Percentiles rank a stretch among this genome's conserved stretches.
Evolutionary conservation across 1,140 invertebrate species (phyloP).

Genomic region (Fopius arisanus): DNA sequence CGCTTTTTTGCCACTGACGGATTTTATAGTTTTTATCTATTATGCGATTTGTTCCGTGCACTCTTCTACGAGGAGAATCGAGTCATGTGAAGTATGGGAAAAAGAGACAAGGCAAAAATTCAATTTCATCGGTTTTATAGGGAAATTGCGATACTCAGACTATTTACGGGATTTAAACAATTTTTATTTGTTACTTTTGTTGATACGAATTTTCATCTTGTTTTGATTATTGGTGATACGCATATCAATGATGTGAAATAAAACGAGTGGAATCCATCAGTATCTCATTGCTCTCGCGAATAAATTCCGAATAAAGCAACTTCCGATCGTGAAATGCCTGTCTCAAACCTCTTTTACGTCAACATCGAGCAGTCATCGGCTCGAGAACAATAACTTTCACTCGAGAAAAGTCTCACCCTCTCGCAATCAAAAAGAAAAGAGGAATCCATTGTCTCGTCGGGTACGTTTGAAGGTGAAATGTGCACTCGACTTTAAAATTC

Average conservation of each 20-base stretch:
- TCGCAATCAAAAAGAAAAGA: neutral
- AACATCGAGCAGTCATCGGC: neutral
- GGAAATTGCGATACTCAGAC: neutral
- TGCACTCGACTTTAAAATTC: neutral
- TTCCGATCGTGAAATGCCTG: neutral
- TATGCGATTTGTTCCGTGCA: neutral
- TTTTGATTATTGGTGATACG: neutral
- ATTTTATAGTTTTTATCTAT: neutral
- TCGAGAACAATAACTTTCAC: neutral
- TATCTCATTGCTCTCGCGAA: neutral
- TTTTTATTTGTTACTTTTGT: neutral
- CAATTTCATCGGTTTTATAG: constrained; percentile 1
- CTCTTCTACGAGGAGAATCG: neutral
- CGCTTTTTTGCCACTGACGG: neutral
- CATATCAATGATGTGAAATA: neutral
- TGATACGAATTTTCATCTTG: neutral
- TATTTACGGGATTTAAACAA: neutral
- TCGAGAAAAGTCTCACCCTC: neutral
- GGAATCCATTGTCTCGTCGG: neutral
- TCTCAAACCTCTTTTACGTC: neutral
- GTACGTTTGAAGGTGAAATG: neutral
- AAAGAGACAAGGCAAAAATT: neutral
- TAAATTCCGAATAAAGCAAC: neutral
- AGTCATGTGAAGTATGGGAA: neutral
- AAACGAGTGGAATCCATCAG: neutral